Percentiles rank a stretch among this genome's conserved stretches.
phyloP scores from a whole-genome alignment of 2,113 vertebrate genomes.

The Nibea albiflora region DNA sequence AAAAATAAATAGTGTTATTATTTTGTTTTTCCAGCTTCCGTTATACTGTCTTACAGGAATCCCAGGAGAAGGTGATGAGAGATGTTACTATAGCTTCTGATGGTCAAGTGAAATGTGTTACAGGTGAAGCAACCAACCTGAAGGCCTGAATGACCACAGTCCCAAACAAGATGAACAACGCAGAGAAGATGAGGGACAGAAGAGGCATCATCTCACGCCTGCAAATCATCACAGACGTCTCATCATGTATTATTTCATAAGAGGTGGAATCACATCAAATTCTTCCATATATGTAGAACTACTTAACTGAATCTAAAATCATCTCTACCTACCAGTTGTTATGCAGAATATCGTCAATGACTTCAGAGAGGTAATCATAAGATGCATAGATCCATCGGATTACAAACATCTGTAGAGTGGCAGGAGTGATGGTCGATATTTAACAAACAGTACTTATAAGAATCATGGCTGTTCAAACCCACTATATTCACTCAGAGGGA shows the following conservation, averaged over 20 bases:
- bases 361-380: slow-evolving; percentile 87
- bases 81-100: slow-evolving; percentile 17
- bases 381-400: slow-evolving; percentile 91
- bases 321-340: slow-evolving; percentile 90
- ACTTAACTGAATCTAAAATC: background rate
- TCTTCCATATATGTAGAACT: background rate
- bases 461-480: background rate
- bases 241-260: too few species aligned
- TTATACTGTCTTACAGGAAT: background rate
- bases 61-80: background rate
- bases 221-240: slow-evolving; percentile 39
- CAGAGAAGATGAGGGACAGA: slow-evolving; percentile 95
- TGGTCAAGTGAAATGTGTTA: background rate
- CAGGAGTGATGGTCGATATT: background rate
- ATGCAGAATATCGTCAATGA: slow-evolving; percentile 91
- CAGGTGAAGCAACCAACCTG: slow-evolving; percentile 82
- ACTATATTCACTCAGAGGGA: background rate
- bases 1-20: background rate
- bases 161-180: slow-evolving; percentile 96
- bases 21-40: background rate
- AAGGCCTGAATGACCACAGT: slow-evolving; percentile 96
- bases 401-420: slow-evolving; percentile 88
- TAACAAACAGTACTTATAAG: background rate
- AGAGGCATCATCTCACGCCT: slow-evolving; percentile 99
- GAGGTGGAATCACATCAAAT: background rate